A percentile compares a stretch with the other conserved stretches of the same genome.
These are phyloP conservation scores for Nestor notabilis DNA, from an alignment of 2,113 vertebrate genomes.

Conservation along the genomic window DNA sequence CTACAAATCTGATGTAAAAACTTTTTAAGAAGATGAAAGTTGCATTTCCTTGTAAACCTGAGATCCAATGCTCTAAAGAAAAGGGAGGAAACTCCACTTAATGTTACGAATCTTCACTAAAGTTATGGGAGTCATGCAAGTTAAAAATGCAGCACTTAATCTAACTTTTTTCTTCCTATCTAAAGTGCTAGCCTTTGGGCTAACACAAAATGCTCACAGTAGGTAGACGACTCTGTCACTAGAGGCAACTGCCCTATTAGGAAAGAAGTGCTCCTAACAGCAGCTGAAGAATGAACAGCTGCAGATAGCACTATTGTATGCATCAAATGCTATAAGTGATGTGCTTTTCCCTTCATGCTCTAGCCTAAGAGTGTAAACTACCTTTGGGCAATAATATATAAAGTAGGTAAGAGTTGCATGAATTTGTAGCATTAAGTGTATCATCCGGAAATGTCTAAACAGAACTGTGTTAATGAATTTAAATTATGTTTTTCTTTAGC, in stretches of 20 bases:
- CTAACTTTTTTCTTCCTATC: neutral
- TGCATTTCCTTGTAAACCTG: neutral
- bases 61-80: neutral
- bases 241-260: neutral
- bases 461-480: neutral
- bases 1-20: neutral
- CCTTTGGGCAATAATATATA: neutral
- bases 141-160: neutral
- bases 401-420: neutral
- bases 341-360: neutral
- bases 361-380: neutral
- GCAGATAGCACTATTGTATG: neutral
- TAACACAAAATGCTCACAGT: neutral
- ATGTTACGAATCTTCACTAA: neutral
- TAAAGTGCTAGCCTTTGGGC: neutral
- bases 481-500: neutral
- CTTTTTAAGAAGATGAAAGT: neutral
- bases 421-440: neutral
- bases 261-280: neutral
- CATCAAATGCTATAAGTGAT: neutral
- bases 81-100: neutral
- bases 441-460: neutral
- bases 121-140: neutral
- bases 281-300: neutral
- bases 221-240: neutral